Percentiles rank a stretch among this genome's conserved stretches.
These are phyloP conservation scores for Drusus annulatus DNA, from an alignment of 1,140 invertebrate species.

Conservation along the genomic window DNA sequence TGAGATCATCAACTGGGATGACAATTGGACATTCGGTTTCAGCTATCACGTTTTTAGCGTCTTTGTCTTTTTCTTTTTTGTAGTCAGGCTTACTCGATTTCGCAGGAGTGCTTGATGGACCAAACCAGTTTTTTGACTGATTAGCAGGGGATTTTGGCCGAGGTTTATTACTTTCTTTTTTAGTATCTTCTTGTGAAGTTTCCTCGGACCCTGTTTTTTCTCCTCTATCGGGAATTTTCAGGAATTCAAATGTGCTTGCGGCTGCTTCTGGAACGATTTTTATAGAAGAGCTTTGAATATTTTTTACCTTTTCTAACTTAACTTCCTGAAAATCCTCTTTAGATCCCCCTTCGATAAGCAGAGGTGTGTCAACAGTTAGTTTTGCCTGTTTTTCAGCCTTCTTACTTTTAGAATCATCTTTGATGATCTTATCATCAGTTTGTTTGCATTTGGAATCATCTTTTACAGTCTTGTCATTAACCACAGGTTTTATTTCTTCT, in stretches of 20 bases:
- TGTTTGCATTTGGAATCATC: background rate
- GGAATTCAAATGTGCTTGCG: slow-evolving; percentile 42
- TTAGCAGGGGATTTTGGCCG: slow-evolving; percentile 46
- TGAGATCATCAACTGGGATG: slow-evolving; percentile 63
- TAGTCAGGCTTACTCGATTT: slow-evolving; percentile 71
- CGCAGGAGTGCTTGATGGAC: slow-evolving; percentile 70
- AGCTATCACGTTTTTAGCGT: slow-evolving; percentile 60
- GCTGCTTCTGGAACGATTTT: background rate
- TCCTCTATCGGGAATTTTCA: slow-evolving; percentile 43
- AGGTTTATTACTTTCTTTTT: slow-evolving; percentile 41
- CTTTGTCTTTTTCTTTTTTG: slow-evolving; percentile 71
- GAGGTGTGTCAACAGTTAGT: too few relatives aligned
- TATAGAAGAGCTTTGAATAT: background rate
- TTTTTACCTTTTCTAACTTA: background rate
- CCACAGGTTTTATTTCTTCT: background rate
- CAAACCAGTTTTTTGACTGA: slow-evolving; percentile 71
- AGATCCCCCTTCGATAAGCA: too few relatives aligned
- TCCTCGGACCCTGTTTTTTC: background rate
- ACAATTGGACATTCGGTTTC: slow-evolving; percentile 63
- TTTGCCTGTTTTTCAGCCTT: too few relatives aligned
- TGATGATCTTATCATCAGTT: background rate
- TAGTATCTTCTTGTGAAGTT: background rate
- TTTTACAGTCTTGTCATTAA: background rate
- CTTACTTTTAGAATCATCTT: background rate
- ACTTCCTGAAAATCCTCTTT: background rate